Evolutionary conservation across 2,888 invertebrate genomes (phyloP).

Genomic region (Oscheius sp.): DNA sequence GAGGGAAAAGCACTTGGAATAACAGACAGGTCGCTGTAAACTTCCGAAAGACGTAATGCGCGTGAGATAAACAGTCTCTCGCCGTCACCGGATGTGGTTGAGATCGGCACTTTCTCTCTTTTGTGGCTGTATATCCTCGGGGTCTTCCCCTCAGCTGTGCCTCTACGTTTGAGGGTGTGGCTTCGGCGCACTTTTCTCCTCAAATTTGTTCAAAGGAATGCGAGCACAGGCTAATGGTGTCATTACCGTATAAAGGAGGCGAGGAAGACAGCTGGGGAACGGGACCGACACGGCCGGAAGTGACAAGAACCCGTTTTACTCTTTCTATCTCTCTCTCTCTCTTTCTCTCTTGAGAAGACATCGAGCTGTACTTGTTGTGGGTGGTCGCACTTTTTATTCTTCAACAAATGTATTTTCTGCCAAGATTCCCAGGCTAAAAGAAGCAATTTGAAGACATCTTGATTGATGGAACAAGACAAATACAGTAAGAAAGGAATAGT

Average conservation of each 20-base stretch:
- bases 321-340: no score
- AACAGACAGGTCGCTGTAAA: neutral
- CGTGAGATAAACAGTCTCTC: neutral
- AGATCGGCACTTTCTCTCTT: neutral
- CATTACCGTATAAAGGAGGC: neutral
- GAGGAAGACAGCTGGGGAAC: constrained; percentile 14
- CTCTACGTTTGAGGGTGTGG: constrained; percentile 7
- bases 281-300: neutral
- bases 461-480: neutral
- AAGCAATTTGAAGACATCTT: neutral
- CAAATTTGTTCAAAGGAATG: constrained; percentile 4
- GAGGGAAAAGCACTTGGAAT: neutral
- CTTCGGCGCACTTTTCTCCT: neutral
- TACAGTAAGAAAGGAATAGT: neutral
- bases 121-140: neutral
- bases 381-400: no score
- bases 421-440: no score
- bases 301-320: constrained; percentile 14
- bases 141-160: neutral
- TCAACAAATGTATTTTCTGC: no score
- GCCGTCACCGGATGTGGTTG: neutral
- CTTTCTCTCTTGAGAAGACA: no score
- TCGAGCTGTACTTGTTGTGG: constrained; percentile 14
- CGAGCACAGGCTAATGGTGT: neutral
- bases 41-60: neutral